Evolutionary conservation across 2,797 vertebrate species (phyloP), one percentile per base, ranked within the genome.

Genomic region (Typhlichthys subterraneus): DNA sequence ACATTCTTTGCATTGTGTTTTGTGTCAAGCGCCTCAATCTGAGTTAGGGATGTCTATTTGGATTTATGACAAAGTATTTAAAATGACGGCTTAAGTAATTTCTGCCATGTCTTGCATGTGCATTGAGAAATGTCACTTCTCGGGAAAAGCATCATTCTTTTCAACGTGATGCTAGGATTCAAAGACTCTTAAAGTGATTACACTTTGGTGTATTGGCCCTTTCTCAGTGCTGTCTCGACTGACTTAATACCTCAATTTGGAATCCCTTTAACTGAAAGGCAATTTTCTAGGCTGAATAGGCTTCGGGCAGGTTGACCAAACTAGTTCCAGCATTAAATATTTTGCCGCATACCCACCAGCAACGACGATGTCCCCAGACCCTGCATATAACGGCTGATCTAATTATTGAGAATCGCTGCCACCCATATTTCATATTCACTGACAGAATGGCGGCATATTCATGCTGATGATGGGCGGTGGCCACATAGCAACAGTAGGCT

Each of bases 391-490:
- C 42, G 46, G 29, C 65, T 70, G 70, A 84, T 86, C 66, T 61
- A 76, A 86, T 86, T 81, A 83, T 81, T 65, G 55, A 70, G 82
- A 78, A 70, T 56, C 62, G 52, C 61, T 73, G 55, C 55, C 53
- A 63, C 54, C 63, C 3, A 50, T 48, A 68, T 79, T 75, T 79
- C 57, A 73, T 76, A 69, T 81, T 84, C 81, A 83, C 79, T 85
- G 73, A 82, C 84, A 81, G 71, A 75, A 65, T 75, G 80, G 79
- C 78, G 54, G 63, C 59, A 60, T 76, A 77, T 82, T 85, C 69
- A 67, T 81, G 45, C 64, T 64, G 84, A 80, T 64, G 84, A 80
- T 82, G 80, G 79, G 80, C 81, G 82, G 77, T 72, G 65, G 59
- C 61, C 79, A 82, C 79, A 64, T 73, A 65, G 76, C 74, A 72